A percentile compares a stretch with the other conserved stretches of the same genome.
These are phyloP conservation scores for Drosophila pseudotakahashii DNA, from an alignment of 2,888 invertebrate species.

Conservation along the genomic window DNA sequence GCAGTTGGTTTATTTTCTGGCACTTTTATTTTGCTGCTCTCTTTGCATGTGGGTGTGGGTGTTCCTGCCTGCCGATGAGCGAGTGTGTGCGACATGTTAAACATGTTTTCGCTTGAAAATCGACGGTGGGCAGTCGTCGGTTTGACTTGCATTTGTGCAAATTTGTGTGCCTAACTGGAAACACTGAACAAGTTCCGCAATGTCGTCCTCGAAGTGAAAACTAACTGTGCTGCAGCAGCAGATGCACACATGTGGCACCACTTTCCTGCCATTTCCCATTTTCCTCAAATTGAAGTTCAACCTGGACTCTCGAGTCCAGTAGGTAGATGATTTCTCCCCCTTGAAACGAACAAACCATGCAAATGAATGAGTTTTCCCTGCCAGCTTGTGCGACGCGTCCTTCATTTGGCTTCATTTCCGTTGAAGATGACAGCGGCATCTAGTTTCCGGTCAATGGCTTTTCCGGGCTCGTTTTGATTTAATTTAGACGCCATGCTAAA, in stretches of 20 bases:
- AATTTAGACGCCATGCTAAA: conserved; percentile 6
- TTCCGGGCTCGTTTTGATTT: conserved; percentile 12
- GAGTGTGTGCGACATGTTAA: conserved; percentile 49
- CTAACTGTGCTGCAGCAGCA: conserved; percentile 16
- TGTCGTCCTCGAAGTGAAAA: conserved; percentile 41
- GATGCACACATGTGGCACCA: conserved; percentile 7
- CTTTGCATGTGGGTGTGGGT: conserved; percentile 22
- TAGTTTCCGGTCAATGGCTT: conserved; percentile 32
- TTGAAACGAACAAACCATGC: conserved; percentile 13
- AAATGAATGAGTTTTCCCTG: conserved; percentile 26
- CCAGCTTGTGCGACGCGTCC: conserved; percentile 8
- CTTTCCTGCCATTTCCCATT: conserved; percentile 2
- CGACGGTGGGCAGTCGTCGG: conserved; percentile 27
- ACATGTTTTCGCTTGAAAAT: conserved; percentile 56
- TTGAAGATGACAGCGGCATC: conserved; percentile 29
- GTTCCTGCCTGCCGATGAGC: too few relatives aligned
- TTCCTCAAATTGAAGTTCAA: conserved; percentile 22
- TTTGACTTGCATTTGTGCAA: conserved; percentile 49
- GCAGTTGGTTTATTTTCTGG: conserved; percentile 16
- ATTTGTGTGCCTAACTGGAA: conserved; percentile 34
- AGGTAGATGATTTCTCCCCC: conserved; percentile 13
- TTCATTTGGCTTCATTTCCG: conserved; percentile 39
- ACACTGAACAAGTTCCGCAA: conserved; percentile 35
- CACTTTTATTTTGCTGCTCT: conserved; percentile 27
- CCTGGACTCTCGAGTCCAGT: neutral